Evolutionary conservation across 2,113 vertebrate genomes (phyloP).

Genomic region (Vulpes lagopus): DNA sequence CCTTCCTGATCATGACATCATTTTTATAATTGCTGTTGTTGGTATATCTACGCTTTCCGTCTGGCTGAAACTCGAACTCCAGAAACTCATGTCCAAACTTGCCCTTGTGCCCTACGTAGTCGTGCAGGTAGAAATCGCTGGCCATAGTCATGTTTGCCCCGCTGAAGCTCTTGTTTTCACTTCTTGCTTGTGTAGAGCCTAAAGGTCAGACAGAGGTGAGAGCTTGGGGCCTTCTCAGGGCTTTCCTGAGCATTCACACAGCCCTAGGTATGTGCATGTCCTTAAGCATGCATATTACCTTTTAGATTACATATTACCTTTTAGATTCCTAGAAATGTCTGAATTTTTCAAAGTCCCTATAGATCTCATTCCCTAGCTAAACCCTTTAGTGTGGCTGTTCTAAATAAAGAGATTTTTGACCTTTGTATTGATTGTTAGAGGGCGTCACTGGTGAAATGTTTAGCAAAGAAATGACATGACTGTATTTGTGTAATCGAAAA

Average conservation of each 20-base stretch:
- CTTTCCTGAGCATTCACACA: conserved; percentile 12
- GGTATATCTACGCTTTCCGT: conserved; percentile 83
- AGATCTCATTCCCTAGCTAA: neutral
- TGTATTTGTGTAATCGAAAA: neutral
- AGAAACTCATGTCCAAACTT: conserved; percentile 99
- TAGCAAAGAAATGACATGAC: neutral
- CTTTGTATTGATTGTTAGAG: neutral
- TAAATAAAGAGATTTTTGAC: neutral
- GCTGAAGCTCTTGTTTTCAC: neutral
- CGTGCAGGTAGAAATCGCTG: conserved; percentile 96
- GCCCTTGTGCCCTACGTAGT: conserved; percentile 98
- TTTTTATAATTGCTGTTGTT: no score
- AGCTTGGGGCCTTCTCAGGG: neutral
- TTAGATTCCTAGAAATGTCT: neutral
- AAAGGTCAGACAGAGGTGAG: neutral
- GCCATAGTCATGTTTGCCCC: conserved; percentile 85
- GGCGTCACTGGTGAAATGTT: conserved; percentile 20
- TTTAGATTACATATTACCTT: neutral
- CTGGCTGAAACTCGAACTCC: conserved; percentile 97
- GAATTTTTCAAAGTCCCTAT: neutral
- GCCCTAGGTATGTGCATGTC: neutral
- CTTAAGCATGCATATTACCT: neutral
- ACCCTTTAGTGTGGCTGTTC: neutral
- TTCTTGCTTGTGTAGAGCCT: neutral
- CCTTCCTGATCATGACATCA: no score